Evolutionary conservation across 2,888 invertebrate genomes (phyloP).

Genomic region (Entomobrya multifasciata): DNA sequence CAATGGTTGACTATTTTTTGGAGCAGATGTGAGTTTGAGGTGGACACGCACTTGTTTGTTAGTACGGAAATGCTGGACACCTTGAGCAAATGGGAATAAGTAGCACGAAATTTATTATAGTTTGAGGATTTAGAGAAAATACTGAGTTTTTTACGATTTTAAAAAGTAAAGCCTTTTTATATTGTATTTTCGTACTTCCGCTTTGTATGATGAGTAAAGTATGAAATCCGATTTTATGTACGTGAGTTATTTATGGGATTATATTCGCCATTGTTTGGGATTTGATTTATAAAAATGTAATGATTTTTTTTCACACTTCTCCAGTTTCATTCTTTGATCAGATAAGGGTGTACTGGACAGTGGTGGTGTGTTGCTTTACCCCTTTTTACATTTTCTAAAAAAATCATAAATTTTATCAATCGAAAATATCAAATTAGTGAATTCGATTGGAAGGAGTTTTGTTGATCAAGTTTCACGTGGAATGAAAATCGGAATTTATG

Average conservation of each 20-base stretch:
- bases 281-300: not conserved
- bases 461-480: slow-evolving; percentile 54
- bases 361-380: not conserved
- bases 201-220: too few relatives aligned
- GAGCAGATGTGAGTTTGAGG: not conserved
- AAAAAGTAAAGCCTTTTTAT: too few relatives aligned
- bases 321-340: not conserved
- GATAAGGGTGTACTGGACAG: too few relatives aligned
- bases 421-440: slow-evolving; percentile 68
- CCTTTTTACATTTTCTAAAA: slow-evolving; percentile 25
- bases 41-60: not conserved
- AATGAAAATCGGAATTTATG: not conserved
- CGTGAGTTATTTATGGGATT: not conserved
- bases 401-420: slow-evolving; percentile 65
- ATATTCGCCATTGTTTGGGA: not conserved
- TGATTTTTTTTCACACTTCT: not conserved
- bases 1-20: too few relatives aligned
- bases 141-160: too few relatives aligned
- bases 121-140: too few relatives aligned
- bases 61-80: not conserved
- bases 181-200: not conserved
- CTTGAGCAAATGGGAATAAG: too few relatives aligned
- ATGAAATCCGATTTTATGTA: not conserved
- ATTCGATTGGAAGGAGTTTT: slow-evolving; percentile 65
- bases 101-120: too few relatives aligned